Conservation (phyloP, 1,140 invertebrate species). For the Pseudomyrmex cubaensis region DNA sequence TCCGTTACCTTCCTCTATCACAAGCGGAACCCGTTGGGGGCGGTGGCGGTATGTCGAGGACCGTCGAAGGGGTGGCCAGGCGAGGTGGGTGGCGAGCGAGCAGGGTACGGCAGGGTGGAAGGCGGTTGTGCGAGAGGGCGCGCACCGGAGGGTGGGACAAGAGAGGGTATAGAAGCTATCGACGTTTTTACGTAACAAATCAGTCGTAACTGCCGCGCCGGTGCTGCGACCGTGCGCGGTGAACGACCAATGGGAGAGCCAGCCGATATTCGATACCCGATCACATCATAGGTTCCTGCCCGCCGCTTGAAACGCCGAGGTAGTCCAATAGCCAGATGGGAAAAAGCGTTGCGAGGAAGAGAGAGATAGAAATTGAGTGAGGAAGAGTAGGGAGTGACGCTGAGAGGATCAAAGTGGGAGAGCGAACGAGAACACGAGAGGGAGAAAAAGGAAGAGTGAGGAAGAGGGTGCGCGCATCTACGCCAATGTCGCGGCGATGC, state of each 20-base stretch:
- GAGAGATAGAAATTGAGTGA: slow-evolving; percentile 60
- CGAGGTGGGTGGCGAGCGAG: slow-evolving; percentile 66
- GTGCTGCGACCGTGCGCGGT: slow-evolving; percentile 81
- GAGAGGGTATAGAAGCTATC: slow-evolving; percentile 84
- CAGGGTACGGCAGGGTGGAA: slow-evolving; percentile 42
- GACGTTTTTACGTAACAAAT: slow-evolving; percentile 86
- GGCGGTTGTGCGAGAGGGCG: slow-evolving; percentile 63
- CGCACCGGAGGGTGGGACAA: slow-evolving; percentile 69
- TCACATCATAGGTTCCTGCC: slow-evolving; percentile 84
- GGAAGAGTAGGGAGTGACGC: slow-evolving; percentile 75
- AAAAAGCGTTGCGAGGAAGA: slow-evolving; percentile 79
- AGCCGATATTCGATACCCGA: slow-evolving; percentile 86
- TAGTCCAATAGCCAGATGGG: slow-evolving; percentile 85
- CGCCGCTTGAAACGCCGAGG: slow-evolving; percentile 77
- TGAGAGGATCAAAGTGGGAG: slow-evolving; percentile 68
- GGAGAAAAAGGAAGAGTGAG: slow-evolving; percentile 64
- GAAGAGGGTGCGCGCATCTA: slow-evolving; percentile 68
- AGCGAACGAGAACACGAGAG: slow-evolving; percentile 66
- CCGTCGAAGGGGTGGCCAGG: slow-evolving; percentile 73
- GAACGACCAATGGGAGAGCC: slow-evolving; percentile 83
- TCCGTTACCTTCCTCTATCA: slow-evolving; percentile 73
- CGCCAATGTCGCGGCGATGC: slow-evolving; percentile 69
- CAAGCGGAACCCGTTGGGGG: slow-evolving; percentile 70
- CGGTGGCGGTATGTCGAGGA: slow-evolving; percentile 76
- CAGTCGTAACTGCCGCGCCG: slow-evolving; percentile 84